phyloP scores from a whole-genome alignment of 2,888 invertebrate genomes.

The Agrypnus murinus region DNA sequence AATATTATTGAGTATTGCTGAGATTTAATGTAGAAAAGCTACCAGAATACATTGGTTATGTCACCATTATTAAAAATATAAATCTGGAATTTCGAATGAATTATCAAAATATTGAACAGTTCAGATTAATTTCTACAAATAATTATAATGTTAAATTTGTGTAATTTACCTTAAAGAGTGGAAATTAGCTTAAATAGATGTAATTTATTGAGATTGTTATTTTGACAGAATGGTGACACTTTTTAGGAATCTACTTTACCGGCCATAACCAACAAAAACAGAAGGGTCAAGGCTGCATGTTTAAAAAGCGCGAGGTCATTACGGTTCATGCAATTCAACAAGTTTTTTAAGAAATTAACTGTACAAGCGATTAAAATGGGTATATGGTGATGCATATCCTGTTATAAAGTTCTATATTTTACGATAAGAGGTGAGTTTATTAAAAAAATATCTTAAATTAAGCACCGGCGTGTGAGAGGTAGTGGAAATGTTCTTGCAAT shows the following conservation, averaged over 20 bases:
- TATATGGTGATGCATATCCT: slow-evolving; percentile 32
- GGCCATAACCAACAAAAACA: slow-evolving; percentile 35
- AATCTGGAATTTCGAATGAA: too few species aligned
- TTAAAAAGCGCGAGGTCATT: slow-evolving; percentile 68
- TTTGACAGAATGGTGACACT: too few species aligned
- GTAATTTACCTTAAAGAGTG: too few species aligned
- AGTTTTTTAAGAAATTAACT: slow-evolving; percentile 49
- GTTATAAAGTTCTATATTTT: slow-evolving; percentile 11
- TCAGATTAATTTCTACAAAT: too few species aligned
- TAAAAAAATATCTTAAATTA: slow-evolving; percentile 16
- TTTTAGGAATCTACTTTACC: slow-evolving; percentile 13
- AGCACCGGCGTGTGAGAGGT: slow-evolving; percentile 27
- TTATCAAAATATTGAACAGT: too few species aligned
- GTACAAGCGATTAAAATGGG: slow-evolving; percentile 32
- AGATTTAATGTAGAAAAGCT: too few species aligned
- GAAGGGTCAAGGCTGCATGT: slow-evolving; percentile 65
- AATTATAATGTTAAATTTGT: too few species aligned
- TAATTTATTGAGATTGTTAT: too few species aligned
- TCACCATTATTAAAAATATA: too few species aligned
- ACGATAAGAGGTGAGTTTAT: slow-evolving; percentile 33
- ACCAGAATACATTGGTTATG: too few species aligned
- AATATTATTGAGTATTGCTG: too few species aligned
- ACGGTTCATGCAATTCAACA: slow-evolving; percentile 59
- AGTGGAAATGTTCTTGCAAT: slow-evolving; percentile 26
- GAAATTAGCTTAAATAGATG: too few species aligned